Conservation (phyloP, 1,140 invertebrate genomes). For the Drosophila ogumai region DNA sequence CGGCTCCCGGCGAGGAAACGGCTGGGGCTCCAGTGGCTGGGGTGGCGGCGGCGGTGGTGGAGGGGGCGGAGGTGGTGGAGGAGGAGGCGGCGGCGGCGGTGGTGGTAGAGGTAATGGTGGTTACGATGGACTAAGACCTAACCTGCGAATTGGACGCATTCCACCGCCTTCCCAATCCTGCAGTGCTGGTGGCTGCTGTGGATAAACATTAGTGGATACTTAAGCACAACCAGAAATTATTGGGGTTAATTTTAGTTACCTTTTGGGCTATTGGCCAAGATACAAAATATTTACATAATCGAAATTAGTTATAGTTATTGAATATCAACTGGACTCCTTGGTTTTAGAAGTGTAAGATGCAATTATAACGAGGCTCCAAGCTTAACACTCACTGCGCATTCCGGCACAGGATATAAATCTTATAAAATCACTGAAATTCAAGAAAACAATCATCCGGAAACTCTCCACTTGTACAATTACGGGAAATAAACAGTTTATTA, state of each 20-base stretch:
- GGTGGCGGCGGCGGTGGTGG: slow-evolving; percentile 8
- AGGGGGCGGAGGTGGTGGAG: slow-evolving; percentile 36
- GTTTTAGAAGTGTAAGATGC: not conserved
- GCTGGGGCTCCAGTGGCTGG: slow-evolving; percentile 22
- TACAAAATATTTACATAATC: slow-evolving; percentile 1
- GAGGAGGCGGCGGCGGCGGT: slow-evolving; percentile 48
- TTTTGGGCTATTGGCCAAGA: not conserved
- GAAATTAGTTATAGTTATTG: slow-evolving; percentile 9
- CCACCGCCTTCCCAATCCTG: slow-evolving; percentile 41
- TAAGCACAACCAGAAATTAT: not conserved
- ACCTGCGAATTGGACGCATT: slow-evolving; percentile 66
- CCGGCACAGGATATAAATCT: too few species aligned
- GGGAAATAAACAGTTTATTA: slow-evolving; percentile 3
- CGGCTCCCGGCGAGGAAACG: slow-evolving; percentile 25
- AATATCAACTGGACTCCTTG: not conserved
- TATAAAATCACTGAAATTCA: too few species aligned
- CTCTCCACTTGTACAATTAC: not conserved
- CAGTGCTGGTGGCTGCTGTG: slow-evolving; percentile 59
- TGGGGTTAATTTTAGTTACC: not conserved
- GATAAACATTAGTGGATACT: slow-evolving; percentile 25
- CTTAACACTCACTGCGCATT: too few species aligned
- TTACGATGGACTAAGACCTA: slow-evolving; percentile 60
- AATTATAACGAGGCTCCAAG: not conserved
- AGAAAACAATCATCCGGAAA: too few species aligned
- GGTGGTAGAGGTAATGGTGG: slow-evolving; percentile 42